phyloP scores from a whole-genome alignment of 2,113 vertebrate genomes.

The Struthio camelus region DNA sequence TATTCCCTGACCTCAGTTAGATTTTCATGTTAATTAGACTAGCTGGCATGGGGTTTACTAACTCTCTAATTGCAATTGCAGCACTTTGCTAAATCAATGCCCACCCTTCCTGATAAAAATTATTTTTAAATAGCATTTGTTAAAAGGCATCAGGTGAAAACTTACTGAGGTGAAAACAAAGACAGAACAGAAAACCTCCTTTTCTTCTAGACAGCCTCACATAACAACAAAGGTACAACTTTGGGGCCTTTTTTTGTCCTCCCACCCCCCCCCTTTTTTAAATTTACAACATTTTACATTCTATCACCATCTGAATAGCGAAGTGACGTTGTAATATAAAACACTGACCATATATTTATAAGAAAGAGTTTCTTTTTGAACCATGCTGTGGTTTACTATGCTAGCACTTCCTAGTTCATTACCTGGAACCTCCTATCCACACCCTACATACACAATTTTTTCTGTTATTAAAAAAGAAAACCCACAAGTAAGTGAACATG shows the following conservation, averaged over 20 bases:
- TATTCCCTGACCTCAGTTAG: not conserved
- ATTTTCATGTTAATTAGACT: not conserved
- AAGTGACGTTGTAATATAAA: not conserved
- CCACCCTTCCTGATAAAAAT: slow-evolving; percentile 14
- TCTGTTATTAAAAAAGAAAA: not conserved
- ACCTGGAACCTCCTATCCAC: not conserved
- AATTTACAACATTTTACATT: not conserved
- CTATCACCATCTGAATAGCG: not conserved
- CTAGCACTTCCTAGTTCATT: not conserved
- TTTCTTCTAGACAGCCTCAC: not conserved
- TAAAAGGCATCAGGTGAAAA: slow-evolving; percentile 12
- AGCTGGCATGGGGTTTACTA: not conserved
- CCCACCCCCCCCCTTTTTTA: too few relatives aligned
- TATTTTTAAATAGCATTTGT: slow-evolving; percentile 16
- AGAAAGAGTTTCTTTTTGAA: not conserved
- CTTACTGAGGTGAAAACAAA: not conserved
- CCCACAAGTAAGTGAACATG: not conserved
- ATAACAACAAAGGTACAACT: not conserved
- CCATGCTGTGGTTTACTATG: not conserved
- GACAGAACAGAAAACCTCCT: not conserved
- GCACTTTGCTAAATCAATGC: slow-evolving; percentile 21
- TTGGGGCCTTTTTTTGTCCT: not conserved
- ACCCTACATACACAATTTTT: not conserved
- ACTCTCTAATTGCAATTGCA: slow-evolving; percentile 14
- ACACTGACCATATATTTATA: not conserved